Conservation (phyloP, 2,113 vertebrate species). For the Alethe diademata region DNA sequence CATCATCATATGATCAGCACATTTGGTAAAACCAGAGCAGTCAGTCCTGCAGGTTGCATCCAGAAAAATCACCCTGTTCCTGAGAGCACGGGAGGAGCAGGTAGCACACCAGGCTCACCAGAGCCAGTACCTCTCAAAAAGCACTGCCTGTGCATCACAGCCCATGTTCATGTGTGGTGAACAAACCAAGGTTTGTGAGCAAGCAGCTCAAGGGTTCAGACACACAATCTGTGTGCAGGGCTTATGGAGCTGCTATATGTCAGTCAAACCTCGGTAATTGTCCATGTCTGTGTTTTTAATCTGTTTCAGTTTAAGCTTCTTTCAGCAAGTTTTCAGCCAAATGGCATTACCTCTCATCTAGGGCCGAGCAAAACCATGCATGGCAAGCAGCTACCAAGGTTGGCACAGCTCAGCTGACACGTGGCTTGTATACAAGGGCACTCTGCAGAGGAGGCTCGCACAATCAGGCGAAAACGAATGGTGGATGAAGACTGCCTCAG, state of each 20-base stretch:
- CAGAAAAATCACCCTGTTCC: not conserved
- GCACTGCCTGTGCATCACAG: not conserved
- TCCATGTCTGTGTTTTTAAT: not conserved
- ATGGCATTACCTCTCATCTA: not conserved
- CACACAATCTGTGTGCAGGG: accelerated
- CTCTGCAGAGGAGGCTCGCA: accelerated
- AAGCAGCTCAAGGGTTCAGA: not conserved
- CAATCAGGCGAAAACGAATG: not conserved
- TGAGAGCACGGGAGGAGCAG: not conserved
- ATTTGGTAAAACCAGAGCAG: not conserved
- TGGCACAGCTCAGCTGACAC: not conserved
- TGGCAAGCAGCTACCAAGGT: not conserved
- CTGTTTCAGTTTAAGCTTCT: conserved; percentile 1
- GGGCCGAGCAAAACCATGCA: not conserved
- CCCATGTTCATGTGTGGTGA: accelerated
- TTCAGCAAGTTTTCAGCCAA: not conserved
- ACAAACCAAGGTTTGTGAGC: not conserved
- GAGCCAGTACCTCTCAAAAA: not conserved
- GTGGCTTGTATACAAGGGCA: accelerated
- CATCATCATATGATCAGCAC: not conserved
- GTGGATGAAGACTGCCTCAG: not conserved
- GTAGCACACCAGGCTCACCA: not conserved
- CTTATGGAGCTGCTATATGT: not conserved
- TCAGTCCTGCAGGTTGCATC: not conserved
- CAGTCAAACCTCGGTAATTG: not conserved